Conservation (phyloP, 35 echinoderm and acorn worm species). For the Chiridota heheva region DNA sequence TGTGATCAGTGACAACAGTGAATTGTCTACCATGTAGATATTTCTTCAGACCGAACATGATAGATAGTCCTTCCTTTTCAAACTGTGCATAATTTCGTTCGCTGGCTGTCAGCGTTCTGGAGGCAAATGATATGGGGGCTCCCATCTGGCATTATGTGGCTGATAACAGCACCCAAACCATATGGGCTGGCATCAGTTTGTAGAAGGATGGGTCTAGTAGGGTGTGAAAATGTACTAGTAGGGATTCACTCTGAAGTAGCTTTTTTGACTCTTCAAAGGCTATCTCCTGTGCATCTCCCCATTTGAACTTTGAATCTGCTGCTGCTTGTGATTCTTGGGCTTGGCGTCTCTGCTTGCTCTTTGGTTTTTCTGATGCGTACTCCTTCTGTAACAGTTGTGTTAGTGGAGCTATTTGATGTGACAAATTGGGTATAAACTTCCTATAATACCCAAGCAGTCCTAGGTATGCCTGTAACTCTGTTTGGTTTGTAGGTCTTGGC, state of each 20-base stretch:
- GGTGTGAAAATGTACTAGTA: conserved; percentile 5
- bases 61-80: conserved; percentile 4
- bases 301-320: conserved; percentile 15
- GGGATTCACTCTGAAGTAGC: neutral
- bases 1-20: conserved; percentile 18
- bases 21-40: conserved; percentile 32
- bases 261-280: neutral
- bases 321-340: neutral
- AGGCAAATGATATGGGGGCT: conserved; percentile 1
- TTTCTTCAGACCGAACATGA: conserved; percentile 28
- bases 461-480: conserved; percentile 35
- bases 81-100: conserved; percentile 14
- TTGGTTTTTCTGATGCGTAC: conserved; percentile 1
- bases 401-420: conserved; percentile 32
- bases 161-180: conserved; percentile 8
- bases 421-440: conserved; percentile 56
- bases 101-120: neutral
- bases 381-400: conserved; percentile 45
- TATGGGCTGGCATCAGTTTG: conserved; percentile 4
- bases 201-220: neutral
- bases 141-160: conserved; percentile 3
- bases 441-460: conserved; percentile 63
- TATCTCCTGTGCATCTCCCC: conserved; percentile 13
- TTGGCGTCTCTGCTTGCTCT: neutral
- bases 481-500: conserved; percentile 35